phyloP scores from a whole-genome alignment of 1,140 invertebrate species.

The Pseudobourletiella spinata region DNA sequence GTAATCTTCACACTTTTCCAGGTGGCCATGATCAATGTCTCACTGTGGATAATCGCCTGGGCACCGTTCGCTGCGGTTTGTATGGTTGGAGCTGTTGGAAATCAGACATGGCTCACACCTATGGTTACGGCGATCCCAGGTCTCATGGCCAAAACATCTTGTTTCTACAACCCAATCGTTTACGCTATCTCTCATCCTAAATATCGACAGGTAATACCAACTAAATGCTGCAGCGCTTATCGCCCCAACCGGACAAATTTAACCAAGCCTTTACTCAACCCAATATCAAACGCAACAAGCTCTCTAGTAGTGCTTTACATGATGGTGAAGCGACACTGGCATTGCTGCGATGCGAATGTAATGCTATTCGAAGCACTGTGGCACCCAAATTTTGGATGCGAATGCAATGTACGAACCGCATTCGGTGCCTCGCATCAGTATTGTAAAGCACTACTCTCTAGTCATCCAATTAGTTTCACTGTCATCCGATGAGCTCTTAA shows the following conservation, averaged over 20 bases:
- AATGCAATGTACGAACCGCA: too few relatives aligned
- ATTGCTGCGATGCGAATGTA: too few relatives aligned
- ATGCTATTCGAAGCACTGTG: too few relatives aligned
- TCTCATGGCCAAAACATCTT: conserved; percentile 38
- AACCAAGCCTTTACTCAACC: too few relatives aligned
- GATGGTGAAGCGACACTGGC: too few relatives aligned
- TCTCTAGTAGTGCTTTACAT: too few relatives aligned
- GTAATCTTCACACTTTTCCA: neutral
- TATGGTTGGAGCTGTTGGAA: conserved; percentile 41
- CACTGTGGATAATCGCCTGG: conserved; percentile 42
- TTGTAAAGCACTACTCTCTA: too few relatives aligned
- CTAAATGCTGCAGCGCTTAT: neutral
- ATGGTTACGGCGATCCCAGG: conserved; percentile 34
- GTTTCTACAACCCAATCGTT: conserved; percentile 39
- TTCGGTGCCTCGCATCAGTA: too few relatives aligned
- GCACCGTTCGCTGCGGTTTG: conserved; percentile 40
- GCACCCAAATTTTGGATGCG: too few relatives aligned
- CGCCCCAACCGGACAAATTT: neutral
- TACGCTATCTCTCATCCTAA: conserved; percentile 37
- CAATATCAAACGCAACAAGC: too few relatives aligned
- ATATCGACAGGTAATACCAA: conserved; percentile 11
- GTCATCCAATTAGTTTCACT: too few relatives aligned
- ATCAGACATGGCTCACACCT: conserved; percentile 38
- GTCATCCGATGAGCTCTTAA: too few relatives aligned
- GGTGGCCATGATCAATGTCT: conserved; percentile 41